Percentiles rank a stretch among this genome's conserved stretches.
Evolutionary conservation across 2,113 vertebrate genomes (phyloP).

Genomic region (Pandion haliaetus): DNA sequence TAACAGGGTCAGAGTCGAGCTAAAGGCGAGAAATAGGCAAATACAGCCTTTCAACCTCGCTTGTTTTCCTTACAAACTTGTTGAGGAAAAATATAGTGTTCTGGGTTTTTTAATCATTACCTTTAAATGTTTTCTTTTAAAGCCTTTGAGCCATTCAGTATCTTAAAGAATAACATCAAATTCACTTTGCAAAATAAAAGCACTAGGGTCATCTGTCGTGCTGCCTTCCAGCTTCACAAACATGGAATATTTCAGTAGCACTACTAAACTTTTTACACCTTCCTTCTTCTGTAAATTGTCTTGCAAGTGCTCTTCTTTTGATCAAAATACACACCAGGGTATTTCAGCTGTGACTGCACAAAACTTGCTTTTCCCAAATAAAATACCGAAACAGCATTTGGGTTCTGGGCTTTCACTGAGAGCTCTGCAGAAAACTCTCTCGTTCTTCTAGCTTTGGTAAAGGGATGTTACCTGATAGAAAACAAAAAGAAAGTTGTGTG

Average conservation of each 20-base stretch:
- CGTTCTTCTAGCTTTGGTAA: constrained; percentile 75
- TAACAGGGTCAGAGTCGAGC: neutral
- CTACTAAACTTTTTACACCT: neutral
- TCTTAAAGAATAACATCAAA: neutral
- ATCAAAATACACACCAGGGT: neutral
- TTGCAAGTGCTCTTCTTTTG: neutral
- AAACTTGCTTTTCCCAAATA: neutral
- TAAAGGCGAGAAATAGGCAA: neutral
- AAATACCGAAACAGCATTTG: neutral
- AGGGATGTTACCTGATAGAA: constrained; percentile 88
- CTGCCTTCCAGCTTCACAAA: neutral
- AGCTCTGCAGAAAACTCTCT: constrained; percentile 6
- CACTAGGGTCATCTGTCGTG: neutral
- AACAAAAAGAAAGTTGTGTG: constrained; percentile 10
- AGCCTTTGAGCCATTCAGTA: neutral
- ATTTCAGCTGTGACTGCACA: neutral
- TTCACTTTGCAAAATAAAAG: neutral
- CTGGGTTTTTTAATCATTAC: neutral
- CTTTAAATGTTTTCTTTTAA: neutral
- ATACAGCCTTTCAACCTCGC: neutral
- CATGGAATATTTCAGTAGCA: neutral
- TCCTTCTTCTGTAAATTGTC: neutral
- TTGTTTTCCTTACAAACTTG: neutral
- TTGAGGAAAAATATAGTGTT: neutral
- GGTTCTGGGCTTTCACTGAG: neutral